These are phyloP conservation scores for Semotilus atromaculatus DNA, from an alignment of 2,797 vertebrate species.

Conservation along the genomic window DNA sequence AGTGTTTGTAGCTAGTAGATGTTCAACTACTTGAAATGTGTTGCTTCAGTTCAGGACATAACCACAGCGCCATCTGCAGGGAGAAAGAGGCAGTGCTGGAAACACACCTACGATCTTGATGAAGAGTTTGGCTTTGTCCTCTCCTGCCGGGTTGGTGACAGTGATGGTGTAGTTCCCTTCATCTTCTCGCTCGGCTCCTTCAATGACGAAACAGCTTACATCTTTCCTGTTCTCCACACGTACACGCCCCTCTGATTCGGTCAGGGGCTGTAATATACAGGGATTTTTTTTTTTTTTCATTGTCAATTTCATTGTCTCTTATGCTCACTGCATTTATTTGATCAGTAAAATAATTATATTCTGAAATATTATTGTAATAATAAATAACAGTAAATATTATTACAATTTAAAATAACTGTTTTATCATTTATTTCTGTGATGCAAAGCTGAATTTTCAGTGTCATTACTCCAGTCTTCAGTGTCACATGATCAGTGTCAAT, in stretches of 20 bases:
- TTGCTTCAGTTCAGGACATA: not conserved
- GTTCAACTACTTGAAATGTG: not conserved
- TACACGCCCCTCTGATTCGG: conserved; percentile 74
- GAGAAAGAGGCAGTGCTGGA: not conserved
- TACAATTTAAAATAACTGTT: not conserved
- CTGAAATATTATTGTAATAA: not conserved
- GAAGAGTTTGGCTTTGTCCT: conserved; percentile 84
- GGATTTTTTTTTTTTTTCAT: too few relatives aligned
- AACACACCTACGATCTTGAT: conserved; percentile 89
- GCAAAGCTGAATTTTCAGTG: not conserved
- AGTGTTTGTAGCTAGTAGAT: not conserved
- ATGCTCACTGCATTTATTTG: not conserved
- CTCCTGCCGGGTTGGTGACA: conserved; percentile 86
- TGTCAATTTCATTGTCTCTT: too few relatives aligned
- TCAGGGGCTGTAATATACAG: conserved; percentile 70
- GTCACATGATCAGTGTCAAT: not conserved
- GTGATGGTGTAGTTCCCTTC: conserved; percentile 86
- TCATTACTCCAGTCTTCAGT: not conserved
- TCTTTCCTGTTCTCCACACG: conserved; percentile 80
- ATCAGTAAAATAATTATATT: not conserved
- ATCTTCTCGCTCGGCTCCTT: conserved; percentile 85
- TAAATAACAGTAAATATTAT: too few relatives aligned
- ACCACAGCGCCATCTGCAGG: conserved; percentile 5
- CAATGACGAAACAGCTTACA: conserved; percentile 87
- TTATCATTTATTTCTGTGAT: not conserved